Conservation (phyloP, 2,888 invertebrate species). For the Strigamia crassipes region DNA sequence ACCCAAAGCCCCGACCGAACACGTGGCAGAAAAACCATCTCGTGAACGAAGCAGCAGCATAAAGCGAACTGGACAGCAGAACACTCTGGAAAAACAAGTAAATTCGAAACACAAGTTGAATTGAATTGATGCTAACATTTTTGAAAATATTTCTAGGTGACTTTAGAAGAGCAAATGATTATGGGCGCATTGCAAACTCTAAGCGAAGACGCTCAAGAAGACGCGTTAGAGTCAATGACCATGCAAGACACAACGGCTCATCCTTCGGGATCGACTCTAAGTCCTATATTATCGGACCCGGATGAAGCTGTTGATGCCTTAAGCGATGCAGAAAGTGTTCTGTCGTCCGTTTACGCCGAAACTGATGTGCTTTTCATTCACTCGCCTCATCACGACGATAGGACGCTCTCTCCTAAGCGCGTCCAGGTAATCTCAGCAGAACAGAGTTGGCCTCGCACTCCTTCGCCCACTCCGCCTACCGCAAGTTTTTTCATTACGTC, state of each 20-base stretch:
- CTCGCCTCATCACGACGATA: conserved; percentile 27
- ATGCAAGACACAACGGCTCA: conserved; percentile 50
- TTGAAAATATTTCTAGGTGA: conserved; percentile 68
- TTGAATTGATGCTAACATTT: background rate
- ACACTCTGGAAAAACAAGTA: conserved; percentile 85
- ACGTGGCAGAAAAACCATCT: background rate
- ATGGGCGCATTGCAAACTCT: conserved; percentile 89
- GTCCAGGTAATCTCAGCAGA: conserved; percentile 32
- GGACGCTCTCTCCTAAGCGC: conserved; percentile 33
- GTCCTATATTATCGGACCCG: conserved; percentile 55
- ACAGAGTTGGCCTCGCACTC: background rate
- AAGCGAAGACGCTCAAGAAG: conserved; percentile 91
- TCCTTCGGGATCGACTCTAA: conserved; percentile 52
- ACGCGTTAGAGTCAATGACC: conserved; percentile 70
- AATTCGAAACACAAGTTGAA: conserved; percentile 51
- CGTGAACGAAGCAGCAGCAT: conserved; percentile 38
- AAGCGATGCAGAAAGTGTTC: conserved; percentile 43
- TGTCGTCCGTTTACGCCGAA: conserved; percentile 41
- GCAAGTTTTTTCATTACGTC: conserved; percentile 42
- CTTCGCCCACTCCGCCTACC: conserved; percentile 3
- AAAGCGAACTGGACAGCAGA: conserved; percentile 58
- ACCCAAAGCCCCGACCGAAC: background rate
- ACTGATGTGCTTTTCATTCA: conserved; percentile 37
- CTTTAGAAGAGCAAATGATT: conserved; percentile 92
- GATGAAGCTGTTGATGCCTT: conserved; percentile 51